Percentiles rank a stretch among this genome's conserved stretches.
Conservation (phyloP, 2,113 vertebrate genomes). For the Saguinus imperator region DNA sequence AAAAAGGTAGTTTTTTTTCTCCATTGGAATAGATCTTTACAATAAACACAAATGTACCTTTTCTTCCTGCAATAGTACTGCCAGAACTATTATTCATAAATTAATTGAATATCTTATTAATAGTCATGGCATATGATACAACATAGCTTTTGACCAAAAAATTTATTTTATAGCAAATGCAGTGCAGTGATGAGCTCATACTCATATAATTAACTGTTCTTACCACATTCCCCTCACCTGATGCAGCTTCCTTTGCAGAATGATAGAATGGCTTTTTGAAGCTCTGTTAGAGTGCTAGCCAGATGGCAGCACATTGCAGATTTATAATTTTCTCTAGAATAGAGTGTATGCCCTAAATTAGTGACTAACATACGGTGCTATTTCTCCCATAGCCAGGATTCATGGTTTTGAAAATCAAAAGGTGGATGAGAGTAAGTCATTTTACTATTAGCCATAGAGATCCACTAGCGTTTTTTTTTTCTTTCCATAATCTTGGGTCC, state of each 20-base stretch:
- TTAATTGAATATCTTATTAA: not conserved
- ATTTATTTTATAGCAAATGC: too few species aligned
- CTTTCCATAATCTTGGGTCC: not conserved
- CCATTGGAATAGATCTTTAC: not conserved
- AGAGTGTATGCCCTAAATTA: not conserved
- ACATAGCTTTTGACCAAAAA: too few species aligned
- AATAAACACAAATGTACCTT: not conserved
- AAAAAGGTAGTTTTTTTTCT: not conserved
- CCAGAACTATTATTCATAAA: not conserved
- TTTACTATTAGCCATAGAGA: not conserved
- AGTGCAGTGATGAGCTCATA: not conserved
- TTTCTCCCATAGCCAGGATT: not conserved
- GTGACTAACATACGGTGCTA: not conserved
- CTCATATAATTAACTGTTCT: not conserved
- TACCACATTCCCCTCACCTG: not conserved
- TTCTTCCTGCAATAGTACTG: not conserved
- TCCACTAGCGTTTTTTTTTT: not conserved
- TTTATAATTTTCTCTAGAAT: not conserved
- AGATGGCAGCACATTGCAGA: not conserved
- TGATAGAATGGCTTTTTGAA: not conserved
- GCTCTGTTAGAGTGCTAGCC: not conserved
- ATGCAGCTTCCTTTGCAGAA: not conserved
- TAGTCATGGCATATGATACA: not conserved
- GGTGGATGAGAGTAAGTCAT: not conserved
- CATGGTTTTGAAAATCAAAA: not conserved